Conservation (phyloP, 2,888 invertebrate species). For the Dolichomitus sp. region DNA sequence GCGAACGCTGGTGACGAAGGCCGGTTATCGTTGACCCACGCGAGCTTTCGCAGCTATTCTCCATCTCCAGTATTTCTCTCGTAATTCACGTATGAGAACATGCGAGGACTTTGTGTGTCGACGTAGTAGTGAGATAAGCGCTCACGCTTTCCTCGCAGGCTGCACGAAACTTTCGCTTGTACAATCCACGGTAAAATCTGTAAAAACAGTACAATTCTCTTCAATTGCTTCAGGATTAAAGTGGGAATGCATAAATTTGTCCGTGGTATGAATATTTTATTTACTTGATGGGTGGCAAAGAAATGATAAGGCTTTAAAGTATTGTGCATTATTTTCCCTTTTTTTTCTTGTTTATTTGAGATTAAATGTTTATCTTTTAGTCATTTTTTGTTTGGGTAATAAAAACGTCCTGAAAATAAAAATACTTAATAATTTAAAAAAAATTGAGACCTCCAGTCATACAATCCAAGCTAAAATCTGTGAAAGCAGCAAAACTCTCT, state of each 20-base stretch:
- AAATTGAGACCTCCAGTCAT: too few species aligned
- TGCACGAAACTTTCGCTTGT: neutral
- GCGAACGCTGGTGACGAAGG: neutral
- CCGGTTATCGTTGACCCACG: slow-evolving; percentile 10
- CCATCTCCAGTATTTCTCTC: neutral
- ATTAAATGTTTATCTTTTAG: too few species aligned
- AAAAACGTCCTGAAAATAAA: too few species aligned
- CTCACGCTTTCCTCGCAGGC: slow-evolving; percentile 2
- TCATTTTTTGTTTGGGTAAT: too few species aligned
- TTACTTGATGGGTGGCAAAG: neutral
- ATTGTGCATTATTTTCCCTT: too few species aligned
- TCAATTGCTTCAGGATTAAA: neutral
- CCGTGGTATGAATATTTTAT: neutral
- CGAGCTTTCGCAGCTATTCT: neutral
- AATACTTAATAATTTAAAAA: too few species aligned
- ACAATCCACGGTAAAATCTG: slow-evolving; percentile 1
- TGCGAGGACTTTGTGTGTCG: neutral
- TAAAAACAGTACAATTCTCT: neutral
- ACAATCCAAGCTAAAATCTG: neutral
- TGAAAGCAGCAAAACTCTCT: neutral
- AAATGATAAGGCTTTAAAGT: neutral
- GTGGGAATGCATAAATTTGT: neutral
- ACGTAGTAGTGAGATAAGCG: neutral
- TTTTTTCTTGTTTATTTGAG: too few species aligned
- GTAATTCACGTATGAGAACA: neutral